phyloP scores from a whole-genome alignment of 2,113 vertebrate species.

The Bungarus multicinctus region DNA sequence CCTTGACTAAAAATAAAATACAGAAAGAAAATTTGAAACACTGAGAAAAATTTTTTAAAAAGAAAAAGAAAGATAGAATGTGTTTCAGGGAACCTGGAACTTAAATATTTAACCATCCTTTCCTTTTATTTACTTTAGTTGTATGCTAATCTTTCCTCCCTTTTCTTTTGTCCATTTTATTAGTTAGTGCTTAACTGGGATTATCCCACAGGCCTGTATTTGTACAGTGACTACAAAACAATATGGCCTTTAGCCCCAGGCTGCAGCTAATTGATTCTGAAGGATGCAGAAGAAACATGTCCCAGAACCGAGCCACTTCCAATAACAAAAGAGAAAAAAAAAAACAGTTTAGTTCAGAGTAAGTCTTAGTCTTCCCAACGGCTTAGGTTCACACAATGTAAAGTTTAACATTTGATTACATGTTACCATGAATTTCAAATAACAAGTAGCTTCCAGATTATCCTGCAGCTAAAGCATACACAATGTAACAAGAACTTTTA shows the following conservation, averaged over 20 bases:
- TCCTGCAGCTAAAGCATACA: not conserved
- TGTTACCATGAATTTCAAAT: not conserved
- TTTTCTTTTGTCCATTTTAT: conserved; percentile 22
- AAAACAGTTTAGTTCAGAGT: not conserved
- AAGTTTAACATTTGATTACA: conserved; percentile 3
- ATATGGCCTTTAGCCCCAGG: conserved; percentile 5
- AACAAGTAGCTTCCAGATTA: not conserved
- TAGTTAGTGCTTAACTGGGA: conserved; percentile 6
- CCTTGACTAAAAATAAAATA: not conserved
- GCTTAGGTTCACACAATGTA: not conserved
- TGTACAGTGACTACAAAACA: conserved; percentile 28
- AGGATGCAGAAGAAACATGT: conserved; percentile 1
- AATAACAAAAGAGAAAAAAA: not conserved
- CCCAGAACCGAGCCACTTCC: not conserved
- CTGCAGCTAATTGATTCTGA: conserved; percentile 27
- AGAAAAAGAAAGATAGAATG: not conserved
- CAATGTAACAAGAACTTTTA: not conserved
- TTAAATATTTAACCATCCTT: not conserved
- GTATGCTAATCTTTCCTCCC: conserved; percentile 7
- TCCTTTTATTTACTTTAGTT: not conserved
- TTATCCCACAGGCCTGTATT: conserved; percentile 25
- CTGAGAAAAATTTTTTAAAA: not conserved
- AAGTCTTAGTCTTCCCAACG: not conserved
- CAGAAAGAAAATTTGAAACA: not conserved
- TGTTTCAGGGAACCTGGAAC: not conserved